Conservation (phyloP, 2,113 vertebrate species). For the Columba janthina region DNA sequence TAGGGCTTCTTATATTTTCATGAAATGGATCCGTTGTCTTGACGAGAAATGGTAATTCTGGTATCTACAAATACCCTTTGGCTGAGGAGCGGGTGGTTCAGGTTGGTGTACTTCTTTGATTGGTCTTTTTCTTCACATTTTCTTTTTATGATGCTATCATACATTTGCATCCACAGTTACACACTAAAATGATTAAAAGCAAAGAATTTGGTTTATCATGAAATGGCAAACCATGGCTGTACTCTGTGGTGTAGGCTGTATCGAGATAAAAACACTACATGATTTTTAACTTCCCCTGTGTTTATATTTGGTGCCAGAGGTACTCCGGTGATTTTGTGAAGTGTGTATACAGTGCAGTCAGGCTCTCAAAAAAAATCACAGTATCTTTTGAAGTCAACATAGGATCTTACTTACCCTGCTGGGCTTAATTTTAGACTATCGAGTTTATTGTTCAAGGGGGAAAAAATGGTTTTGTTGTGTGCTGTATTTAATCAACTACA, state of each 20-base stretch:
- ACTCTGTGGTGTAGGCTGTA: not conserved
- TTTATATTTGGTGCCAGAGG: slow-evolving; percentile 54
- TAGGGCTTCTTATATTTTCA: slow-evolving; percentile 41
- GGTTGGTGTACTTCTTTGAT: not conserved
- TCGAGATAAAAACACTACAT: slow-evolving; percentile 26
- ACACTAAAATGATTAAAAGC: slow-evolving; percentile 36
- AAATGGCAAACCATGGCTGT: not conserved
- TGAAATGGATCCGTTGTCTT: slow-evolving; percentile 36
- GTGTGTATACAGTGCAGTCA: slow-evolving; percentile 2
- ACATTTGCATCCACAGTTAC: not conserved
- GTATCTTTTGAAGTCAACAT: slow-evolving; percentile 10
- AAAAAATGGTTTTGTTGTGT: not conserved
- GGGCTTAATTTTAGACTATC: slow-evolving; percentile 33
- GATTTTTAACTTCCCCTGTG: slow-evolving; percentile 21
- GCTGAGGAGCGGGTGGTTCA: not conserved
- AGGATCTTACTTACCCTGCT: slow-evolving; percentile 11
- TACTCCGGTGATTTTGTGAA: slow-evolving; percentile 30
- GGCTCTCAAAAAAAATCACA: not conserved
- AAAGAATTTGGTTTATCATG: not conserved
- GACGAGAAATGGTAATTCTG: slow-evolving; percentile 46
- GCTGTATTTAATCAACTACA: slow-evolving; percentile 51
- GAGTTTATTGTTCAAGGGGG: slow-evolving; percentile 9
- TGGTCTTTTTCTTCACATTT: not conserved
- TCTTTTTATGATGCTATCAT: not conserved
- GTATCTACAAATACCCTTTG: slow-evolving; percentile 10